phyloP scores from a whole-genome alignment of 2,113 vertebrate genomes.

The Sinocyclocheilus anophthalmus region DNA sequence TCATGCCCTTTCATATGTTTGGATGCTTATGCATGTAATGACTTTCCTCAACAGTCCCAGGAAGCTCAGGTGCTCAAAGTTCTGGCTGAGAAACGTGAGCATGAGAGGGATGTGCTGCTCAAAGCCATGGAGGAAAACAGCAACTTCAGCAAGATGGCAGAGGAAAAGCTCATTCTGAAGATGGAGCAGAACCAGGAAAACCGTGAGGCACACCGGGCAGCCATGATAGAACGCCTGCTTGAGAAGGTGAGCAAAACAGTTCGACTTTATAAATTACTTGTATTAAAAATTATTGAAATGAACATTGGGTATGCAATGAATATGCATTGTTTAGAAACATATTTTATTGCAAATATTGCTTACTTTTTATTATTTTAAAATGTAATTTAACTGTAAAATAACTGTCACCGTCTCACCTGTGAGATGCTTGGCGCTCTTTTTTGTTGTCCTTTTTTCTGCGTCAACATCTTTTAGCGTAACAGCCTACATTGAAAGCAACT shows the following conservation, averaged over 20 bases:
- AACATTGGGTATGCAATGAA: too few species aligned
- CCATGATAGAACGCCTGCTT: conserved; percentile 92
- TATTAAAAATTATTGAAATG: too few species aligned
- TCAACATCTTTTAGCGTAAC: too few species aligned
- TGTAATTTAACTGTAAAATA: too few species aligned
- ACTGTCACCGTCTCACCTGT: too few species aligned
- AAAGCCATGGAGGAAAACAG: conserved; percentile 98
- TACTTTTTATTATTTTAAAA: too few species aligned
- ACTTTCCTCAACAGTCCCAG: conserved; percentile 79
- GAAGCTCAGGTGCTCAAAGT: conserved; percentile 91
- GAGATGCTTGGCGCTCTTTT: too few species aligned
- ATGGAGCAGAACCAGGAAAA: conserved; percentile 98
- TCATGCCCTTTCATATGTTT: background rate
- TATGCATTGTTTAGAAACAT: too few species aligned
- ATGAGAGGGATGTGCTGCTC: conserved; percentile 92
- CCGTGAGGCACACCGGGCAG: conserved; percentile 88
- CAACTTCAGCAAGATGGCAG: conserved; percentile 97
- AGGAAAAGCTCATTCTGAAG: conserved; percentile 90
- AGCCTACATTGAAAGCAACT: too few species aligned
- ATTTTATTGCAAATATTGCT: too few species aligned
- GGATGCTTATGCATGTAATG: conserved; percentile 4
- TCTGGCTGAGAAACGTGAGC: conserved; percentile 91
- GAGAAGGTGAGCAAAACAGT: conserved; percentile 82
- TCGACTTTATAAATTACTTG: too few species aligned
- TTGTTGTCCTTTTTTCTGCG: too few species aligned